Base-by-base conservation (phyloP, 2,113 vertebrate genomes). In the Serinus canaria region DNA sequence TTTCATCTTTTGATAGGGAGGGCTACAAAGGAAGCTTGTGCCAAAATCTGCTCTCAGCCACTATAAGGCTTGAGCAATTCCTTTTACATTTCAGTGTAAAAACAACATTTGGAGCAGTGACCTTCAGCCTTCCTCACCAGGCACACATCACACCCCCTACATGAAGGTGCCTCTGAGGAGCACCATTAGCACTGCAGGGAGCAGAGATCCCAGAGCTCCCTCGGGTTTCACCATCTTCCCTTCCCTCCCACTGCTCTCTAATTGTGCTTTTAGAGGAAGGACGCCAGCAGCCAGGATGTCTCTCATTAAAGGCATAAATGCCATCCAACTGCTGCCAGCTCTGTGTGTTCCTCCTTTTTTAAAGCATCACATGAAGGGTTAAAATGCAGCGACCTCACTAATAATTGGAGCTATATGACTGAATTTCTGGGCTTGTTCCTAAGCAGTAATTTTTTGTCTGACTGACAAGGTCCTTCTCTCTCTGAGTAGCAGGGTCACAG, bases 401-500 rank as follows among this genome's bases (percentile, higher is more conserved):
- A 94, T 95, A 84, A 95, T n/a, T 60, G 62, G 28, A 93, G 44
- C 58, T 74, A 1, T 28, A 19, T 55, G 37, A 44, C 43, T 87
- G 44, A 13, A 87, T 60, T 69, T 50, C 89, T 68, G 62, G 66
- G 37, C 86, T 90, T 64, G 76, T 60, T 87, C 83, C 74, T 53
- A 90, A 78, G 83, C 69, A 73, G 83, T 68, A 72, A 72, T 88
- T 93, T 95, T 93, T 64, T 83, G 76, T 81, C 85, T 93, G 92
- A 86, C 93, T 96, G 96, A 93, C 94, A 96, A 78, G 92, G 90
- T 92, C 37, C 88, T 90, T 92, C 88, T 89, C 88, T 72, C 47
- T 70, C 69, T 23, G 66, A 93, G 85, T 31, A 68, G 73, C 46
- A 50, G 94, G 90, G 94, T 96, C 92, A 94, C 80, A 89, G 73